phyloP scores from a whole-genome alignment of 2,113 vertebrate species.

The Barnardius zonarius region DNA sequence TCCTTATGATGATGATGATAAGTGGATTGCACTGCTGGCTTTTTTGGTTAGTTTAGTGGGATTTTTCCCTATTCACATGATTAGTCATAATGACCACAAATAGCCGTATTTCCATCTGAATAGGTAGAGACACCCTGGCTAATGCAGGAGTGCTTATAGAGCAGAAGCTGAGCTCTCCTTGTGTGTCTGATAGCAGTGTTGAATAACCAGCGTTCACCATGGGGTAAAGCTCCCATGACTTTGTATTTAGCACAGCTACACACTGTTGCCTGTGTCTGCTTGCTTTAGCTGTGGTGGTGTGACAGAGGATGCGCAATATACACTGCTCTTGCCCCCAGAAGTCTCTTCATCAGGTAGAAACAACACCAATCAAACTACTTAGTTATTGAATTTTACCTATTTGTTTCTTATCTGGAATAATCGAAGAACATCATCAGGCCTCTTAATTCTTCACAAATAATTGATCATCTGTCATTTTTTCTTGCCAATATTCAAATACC shows the following conservation, averaged over 20 bases:
- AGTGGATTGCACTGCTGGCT: neutral
- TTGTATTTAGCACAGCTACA: neutral
- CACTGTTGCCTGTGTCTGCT: neutral
- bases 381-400: neutral
- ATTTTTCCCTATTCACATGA: neutral
- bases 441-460: neutral
- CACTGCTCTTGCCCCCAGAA: neutral
- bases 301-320: neutral
- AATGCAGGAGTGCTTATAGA: neutral
- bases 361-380: neutral
- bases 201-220: rapidly evolving
- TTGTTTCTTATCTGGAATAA: neutral
- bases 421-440: neutral
- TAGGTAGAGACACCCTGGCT: neutral
- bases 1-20: neutral
- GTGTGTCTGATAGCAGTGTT: neutral
- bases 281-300: neutral
- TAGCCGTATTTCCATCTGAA: neutral
- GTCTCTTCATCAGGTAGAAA: neutral
- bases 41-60: neutral
- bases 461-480: neutral
- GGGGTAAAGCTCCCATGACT: neutral
- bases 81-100: neutral
- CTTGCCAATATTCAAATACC: neutral
- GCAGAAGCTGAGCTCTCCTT: neutral